phyloP scores from a whole-genome alignment of 2,888 invertebrate species.

The Drosophila differens region DNA sequence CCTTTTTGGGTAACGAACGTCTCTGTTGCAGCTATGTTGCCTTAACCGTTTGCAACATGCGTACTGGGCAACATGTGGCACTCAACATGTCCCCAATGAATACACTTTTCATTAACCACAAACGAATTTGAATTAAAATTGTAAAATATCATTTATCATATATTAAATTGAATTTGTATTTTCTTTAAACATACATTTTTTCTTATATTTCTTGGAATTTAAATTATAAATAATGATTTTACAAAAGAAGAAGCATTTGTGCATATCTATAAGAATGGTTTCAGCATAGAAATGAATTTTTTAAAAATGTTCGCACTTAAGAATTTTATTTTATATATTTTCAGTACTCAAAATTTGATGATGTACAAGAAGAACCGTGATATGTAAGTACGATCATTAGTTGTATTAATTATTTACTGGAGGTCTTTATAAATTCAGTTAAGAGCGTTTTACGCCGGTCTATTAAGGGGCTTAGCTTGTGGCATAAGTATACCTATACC shows the following conservation, averaged over 20 bases:
- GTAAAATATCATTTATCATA: neutral
- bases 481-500: neutral
- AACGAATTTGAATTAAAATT: neutral
- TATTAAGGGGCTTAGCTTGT: constrained; percentile 20
- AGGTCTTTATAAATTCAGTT: constrained; percentile 21
- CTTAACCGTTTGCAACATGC: constrained; percentile 57
- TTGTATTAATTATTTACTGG: constrained; percentile 12
- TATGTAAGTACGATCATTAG: constrained; percentile 16
- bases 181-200: neutral
- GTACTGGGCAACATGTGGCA: constrained; percentile 53
- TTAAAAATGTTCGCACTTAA: neutral
- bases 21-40: constrained; percentile 52
- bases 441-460: constrained; percentile 14
- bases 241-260: neutral
- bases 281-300: neutral
- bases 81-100: constrained; percentile 7
- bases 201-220: neutral
- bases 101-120: neutral
- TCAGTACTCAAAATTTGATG: neutral
- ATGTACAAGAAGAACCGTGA: neutral
- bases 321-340: neutral
- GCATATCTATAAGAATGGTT: neutral
- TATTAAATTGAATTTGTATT: neutral
- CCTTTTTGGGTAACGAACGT: constrained; percentile 8
- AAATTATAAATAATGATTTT: neutral